phyloP scores from a whole-genome alignment of 1,140 invertebrate species.

The Batillaria attramentaria region DNA sequence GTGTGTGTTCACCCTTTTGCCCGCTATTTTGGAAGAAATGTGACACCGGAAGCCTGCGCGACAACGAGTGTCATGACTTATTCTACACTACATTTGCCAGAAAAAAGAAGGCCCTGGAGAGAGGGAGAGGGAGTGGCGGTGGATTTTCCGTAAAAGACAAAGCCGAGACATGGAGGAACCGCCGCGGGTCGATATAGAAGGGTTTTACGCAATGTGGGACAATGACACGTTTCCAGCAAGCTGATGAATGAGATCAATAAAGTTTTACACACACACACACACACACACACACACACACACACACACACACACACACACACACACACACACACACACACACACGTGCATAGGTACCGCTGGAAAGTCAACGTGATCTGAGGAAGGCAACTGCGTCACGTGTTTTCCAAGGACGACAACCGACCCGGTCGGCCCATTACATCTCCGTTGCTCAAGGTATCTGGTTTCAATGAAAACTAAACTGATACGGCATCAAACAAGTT shows the following conservation, averaged over 20 bases:
- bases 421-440: no score
- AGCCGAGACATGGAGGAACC: background rate
- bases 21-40: background rate
- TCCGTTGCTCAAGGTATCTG: no score
- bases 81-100: no score
- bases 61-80: no score
- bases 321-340: no score
- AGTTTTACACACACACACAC: background rate
- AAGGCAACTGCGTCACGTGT: no score
- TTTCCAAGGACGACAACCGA: no score
- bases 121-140: background rate
- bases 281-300: conserved; percentile 2
- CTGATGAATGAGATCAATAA: background rate
- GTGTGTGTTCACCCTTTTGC: background rate
- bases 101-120: background rate
- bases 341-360: no score
- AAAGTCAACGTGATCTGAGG: no score
- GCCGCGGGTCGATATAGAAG: background rate
- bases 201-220: background rate
- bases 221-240: background rate
- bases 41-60: no score
- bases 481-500: no score
- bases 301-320: background rate
- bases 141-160: background rate
- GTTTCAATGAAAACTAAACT: no score